phyloP scores from a whole-genome alignment of 2,888 invertebrate genomes.

The Cynaeus angustus region DNA sequence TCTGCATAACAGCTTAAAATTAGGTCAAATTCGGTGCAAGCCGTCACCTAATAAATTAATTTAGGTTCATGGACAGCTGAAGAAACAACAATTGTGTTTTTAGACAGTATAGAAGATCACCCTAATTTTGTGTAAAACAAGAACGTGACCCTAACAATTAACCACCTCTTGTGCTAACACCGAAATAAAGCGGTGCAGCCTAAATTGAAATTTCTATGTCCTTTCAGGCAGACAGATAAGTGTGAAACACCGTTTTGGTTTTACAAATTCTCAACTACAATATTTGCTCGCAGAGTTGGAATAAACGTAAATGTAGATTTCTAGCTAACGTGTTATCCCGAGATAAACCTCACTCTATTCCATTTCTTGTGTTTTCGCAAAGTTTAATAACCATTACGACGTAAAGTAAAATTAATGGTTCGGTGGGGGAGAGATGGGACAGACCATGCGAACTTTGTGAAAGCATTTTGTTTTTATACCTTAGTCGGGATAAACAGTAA shows the following conservation, averaged over 20 bases:
- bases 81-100: conserved; percentile 5
- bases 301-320: conserved; percentile 11
- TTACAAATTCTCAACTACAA: neutral
- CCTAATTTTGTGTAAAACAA: conserved; percentile 32
- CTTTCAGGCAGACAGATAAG: conserved; percentile 6
- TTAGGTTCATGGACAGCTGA: neutral
- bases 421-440: neutral
- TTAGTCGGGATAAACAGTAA: neutral
- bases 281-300: neutral
- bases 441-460: conserved; percentile 8
- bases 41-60: conserved; percentile 25
- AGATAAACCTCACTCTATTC: neutral
- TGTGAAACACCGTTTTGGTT: conserved; percentile 2
- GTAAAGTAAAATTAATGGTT: conserved; percentile 20
- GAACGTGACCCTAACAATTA: conserved; percentile 36
- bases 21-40: conserved; percentile 12
- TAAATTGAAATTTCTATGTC: conserved; percentile 26
- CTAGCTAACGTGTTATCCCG: conserved; percentile 1
- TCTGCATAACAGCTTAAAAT: neutral
- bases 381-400: conserved; percentile 17
- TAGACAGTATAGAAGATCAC: conserved; percentile 21
- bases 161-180: conserved; percentile 27
- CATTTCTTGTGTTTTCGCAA: conserved; percentile 11
- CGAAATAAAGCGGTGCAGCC: conserved; percentile 35
- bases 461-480: conserved; percentile 14